A percentile compares a stretch with the other conserved stretches of the same genome.
phyloP scores from a whole-genome alignment of 2,888 invertebrate species.

The Hypomecis atomaria region DNA sequence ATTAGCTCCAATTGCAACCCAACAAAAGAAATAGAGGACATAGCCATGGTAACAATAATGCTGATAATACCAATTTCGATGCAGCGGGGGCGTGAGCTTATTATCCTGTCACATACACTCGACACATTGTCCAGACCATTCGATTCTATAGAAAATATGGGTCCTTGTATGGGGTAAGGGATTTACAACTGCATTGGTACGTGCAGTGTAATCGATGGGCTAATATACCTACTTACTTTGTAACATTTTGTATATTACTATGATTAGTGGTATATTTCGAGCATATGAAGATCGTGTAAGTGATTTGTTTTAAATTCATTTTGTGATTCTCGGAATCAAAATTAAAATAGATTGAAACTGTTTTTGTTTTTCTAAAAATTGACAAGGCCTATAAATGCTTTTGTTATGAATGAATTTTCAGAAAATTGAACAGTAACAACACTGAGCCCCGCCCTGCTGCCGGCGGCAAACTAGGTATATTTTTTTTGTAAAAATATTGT shows the following conservation, averaged over 20 bases:
- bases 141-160: constrained; percentile 39
- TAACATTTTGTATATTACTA: not conserved
- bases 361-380: too few species aligned
- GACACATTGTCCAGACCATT: constrained; percentile 56
- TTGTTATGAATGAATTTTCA: too few species aligned
- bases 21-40: constrained; percentile 42
- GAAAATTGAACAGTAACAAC: too few species aligned
- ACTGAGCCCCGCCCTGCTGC: too few species aligned
- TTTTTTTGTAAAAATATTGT: too few species aligned
- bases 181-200: constrained; percentile 25
- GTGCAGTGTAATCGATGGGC: constrained; percentile 15
- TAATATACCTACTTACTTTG: constrained; percentile 3
- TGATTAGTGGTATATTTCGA: not conserved
- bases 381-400: too few species aligned
- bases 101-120: constrained; percentile 80
- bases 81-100: constrained; percentile 73
- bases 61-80: constrained; percentile 67
- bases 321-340: too few species aligned
- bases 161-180: constrained; percentile 34
- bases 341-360: too few species aligned
- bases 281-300: too few species aligned
- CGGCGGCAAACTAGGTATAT: too few species aligned
- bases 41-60: constrained; percentile 61
- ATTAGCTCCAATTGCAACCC: constrained; percentile 10
- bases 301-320: too few species aligned